Conservation (phyloP, 1,140 invertebrate genomes). For the Oscheius sp. region DNA sequence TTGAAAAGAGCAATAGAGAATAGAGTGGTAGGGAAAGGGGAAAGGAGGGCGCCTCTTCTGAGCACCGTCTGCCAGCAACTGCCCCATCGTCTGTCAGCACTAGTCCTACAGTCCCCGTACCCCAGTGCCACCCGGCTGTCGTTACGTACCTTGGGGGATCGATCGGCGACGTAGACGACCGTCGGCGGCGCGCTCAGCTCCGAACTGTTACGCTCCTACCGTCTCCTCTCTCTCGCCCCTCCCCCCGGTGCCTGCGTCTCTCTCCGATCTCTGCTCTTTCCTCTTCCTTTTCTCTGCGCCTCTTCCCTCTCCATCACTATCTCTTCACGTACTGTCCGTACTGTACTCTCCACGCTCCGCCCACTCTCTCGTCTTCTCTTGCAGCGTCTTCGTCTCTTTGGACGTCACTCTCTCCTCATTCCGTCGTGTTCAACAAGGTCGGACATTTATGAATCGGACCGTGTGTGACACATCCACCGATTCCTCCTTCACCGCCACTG, state of each 20-base stretch:
- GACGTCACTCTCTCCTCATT: not conserved
- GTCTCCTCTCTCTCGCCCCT: not conserved
- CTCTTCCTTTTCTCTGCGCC: not conserved
- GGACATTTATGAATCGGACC: not conserved
- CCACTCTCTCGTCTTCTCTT: not conserved
- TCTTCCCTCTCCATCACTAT: not conserved
- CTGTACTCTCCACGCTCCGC: not conserved
- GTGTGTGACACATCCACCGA: no score
- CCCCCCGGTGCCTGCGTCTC: not conserved
- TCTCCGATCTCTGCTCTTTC: not conserved
- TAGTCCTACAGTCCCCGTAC: no score
- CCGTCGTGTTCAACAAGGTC: no score
- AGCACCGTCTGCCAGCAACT: no score
- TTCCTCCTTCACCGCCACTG: no score
- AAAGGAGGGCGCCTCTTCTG: no score
- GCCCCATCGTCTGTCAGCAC: no score
- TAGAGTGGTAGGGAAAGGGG: no score
- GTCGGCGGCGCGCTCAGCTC: not conserved
- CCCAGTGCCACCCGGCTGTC: no score
- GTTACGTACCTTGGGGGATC: conserved; percentile 12
- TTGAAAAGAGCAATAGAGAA: no score
- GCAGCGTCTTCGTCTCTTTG: not conserved
- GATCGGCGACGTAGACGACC: not conserved
- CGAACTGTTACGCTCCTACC: not conserved
- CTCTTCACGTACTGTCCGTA: not conserved